Evolutionary conservation across 2,888 invertebrate species (phyloP).

Genomic region (Mythimna loreyi): DNA sequence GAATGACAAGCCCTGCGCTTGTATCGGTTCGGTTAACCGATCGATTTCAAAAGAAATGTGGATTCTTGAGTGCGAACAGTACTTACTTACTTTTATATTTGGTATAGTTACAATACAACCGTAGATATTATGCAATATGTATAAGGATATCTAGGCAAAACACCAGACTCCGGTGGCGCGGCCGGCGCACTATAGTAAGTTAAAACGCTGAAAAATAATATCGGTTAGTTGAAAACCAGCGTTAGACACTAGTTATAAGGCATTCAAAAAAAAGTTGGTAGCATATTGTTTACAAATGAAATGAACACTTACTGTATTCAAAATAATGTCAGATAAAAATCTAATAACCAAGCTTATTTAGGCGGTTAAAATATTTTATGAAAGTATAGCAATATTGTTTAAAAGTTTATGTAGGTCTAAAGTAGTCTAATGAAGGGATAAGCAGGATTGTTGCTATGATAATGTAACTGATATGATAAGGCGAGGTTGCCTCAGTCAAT

Average conservation of each 20-base stretch:
- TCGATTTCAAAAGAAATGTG: slow-evolving; percentile 87
- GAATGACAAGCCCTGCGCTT: slow-evolving; percentile 88
- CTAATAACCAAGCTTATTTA: slow-evolving; percentile 21
- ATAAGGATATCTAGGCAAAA: not conserved
- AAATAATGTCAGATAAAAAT: slow-evolving; percentile 26
- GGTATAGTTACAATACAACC: slow-evolving; percentile 33
- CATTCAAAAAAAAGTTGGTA: not conserved
- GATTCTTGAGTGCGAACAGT: slow-evolving; percentile 67
- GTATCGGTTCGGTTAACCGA: slow-evolving; percentile 81
- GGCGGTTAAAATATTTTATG: slow-evolving; percentile 14
- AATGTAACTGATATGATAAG: not conserved
- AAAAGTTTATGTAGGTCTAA: not conserved
- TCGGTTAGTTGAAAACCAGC: not conserved
- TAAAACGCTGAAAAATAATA: slow-evolving; percentile 31
- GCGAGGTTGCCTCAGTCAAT: not conserved
- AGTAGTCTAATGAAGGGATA: not conserved
- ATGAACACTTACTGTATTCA: slow-evolving; percentile 20
- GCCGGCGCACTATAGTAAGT: not conserved
- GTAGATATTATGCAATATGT: slow-evolving; percentile 30
- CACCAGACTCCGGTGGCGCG: no score
- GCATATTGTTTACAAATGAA: slow-evolving; percentile 20
- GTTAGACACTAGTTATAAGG: no score
- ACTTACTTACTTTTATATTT: slow-evolving; percentile 47
- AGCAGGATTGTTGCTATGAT: slow-evolving; percentile 3
- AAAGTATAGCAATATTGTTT: not conserved